Percentiles rank a stretch among this genome's conserved stretches.
Evolutionary conservation across 2,888 invertebrate species (phyloP).

Genomic region (Orthosia cruda): DNA sequence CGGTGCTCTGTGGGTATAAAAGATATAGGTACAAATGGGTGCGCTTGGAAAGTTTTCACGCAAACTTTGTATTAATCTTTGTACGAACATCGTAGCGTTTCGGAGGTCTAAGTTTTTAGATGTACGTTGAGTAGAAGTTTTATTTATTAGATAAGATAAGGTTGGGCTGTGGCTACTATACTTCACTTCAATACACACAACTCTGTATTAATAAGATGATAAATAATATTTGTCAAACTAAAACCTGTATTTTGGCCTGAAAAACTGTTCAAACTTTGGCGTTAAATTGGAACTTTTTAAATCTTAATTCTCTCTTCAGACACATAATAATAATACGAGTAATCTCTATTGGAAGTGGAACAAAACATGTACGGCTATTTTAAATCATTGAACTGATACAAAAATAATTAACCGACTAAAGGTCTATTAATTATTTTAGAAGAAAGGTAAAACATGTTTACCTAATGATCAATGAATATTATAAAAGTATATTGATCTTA

Average conservation of each 20-base stretch:
- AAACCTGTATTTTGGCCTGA: too few species aligned
- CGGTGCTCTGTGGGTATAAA: conserved; percentile 1
- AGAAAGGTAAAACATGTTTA: neutral
- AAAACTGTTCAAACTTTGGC: too few species aligned
- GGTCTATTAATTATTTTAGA: neutral
- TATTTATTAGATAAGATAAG: conserved; percentile 5
- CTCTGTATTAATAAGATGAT: too few species aligned
- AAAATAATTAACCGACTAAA: too few species aligned
- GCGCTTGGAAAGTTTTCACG: conserved; percentile 39
- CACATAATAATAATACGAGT: too few species aligned
- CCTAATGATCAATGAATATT: conserved; percentile 15
- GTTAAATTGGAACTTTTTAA: too few species aligned
- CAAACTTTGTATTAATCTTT: conserved; percentile 53
- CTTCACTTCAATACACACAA: too few species aligned
- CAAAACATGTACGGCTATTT: too few species aligned
- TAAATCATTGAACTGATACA: too few species aligned
- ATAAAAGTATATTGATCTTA: conserved; percentile 11
- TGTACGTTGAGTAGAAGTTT: conserved; percentile 6
- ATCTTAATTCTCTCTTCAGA: too few species aligned
- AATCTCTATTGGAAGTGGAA: too few species aligned
- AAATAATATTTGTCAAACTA: too few species aligned
- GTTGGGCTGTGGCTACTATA: neutral
- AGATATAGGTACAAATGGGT: conserved; percentile 36
- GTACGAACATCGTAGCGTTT: conserved; percentile 16
- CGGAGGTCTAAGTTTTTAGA: neutral